Evolutionary conservation across 2,888 invertebrate species (phyloP), one percentile per base, ranked within the genome.

Genomic region (Leucophenga maculata): DNA sequence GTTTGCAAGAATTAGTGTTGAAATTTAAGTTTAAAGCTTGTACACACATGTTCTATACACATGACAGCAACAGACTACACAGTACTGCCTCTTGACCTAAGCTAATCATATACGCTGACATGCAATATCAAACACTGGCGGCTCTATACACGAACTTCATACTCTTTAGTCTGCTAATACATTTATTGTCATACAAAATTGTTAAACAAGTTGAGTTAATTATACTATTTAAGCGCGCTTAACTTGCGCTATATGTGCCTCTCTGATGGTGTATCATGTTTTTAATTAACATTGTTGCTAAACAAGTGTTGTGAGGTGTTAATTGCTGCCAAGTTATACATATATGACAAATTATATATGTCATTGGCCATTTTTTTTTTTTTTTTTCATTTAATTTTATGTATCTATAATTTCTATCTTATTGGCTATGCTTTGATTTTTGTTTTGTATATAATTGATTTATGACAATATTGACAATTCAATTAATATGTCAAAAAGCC

Each of bases 201-300:
- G 81, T 81, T 82, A 74, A 76, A 82, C 83, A 81, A 80, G 79
- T 82, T 78, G 74, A 74, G 74, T 83, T 82, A 83, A 81, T 81
- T 83, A 83, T 73, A 82, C 75, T 73, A 82, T 73, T 82, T 82
- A 82, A 78, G 74, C 75, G 74, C 75, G 73, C 73, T 78, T 73
- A 77, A 81, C 31, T 22, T 0, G 6, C 32, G 14, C 8, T 3
- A 6, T 2, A 14, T 26, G 22, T 4, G 14, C 31, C 6, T 60
- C 26, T 55, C 14, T 14, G 26, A 18, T 64, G n/a, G 26, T 39
- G 60, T 48, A 16, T 59, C 31, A n/a, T 32, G 31, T 59, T 31
- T 44, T 67, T 57, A 57, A 46, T 54, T 57, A 57, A 8, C 52
- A 31, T 16, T 26, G 46, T 1, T 20, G 20, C 46, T 48, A 20